phyloP scores from a whole-genome alignment of 2,797 vertebrate species.

The Nothura maculosa region DNA sequence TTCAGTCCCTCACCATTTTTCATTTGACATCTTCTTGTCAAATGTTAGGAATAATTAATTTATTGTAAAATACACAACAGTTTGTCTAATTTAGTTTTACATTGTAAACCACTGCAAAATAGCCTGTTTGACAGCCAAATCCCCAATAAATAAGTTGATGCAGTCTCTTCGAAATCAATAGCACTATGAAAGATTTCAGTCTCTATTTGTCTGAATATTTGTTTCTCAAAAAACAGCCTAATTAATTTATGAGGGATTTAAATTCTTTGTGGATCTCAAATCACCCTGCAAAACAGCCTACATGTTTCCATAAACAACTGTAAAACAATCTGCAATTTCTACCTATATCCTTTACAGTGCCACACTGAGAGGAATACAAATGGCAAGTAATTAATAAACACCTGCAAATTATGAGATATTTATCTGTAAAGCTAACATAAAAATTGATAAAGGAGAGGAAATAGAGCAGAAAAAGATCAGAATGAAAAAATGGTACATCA shows the following conservation, averaged over 20 bases:
- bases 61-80: not conserved
- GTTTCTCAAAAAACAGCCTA: not conserved
- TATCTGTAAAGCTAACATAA: not conserved
- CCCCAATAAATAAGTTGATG: not conserved
- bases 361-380: not conserved
- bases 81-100: slow-evolving; percentile 27
- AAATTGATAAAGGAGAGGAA: not conserved
- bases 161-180: not conserved
- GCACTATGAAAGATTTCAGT: not conserved
- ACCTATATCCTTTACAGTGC: not conserved
- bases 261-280: not conserved
- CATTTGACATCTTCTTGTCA: not conserved
- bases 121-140: not conserved
- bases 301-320: not conserved
- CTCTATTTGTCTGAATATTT: not conserved
- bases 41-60: slow-evolving; percentile 31
- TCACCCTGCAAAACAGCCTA: not conserved
- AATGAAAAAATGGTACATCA: no score
- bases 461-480: not conserved
- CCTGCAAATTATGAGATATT: not conserved
- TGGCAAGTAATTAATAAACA: not conserved
- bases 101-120: not conserved
- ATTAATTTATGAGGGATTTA: not conserved
- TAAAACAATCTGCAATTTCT: not conserved
- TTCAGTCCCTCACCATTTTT: not conserved